Conservation (phyloP, 2,888 invertebrate genomes). For the Mimachlamys varia region DNA sequence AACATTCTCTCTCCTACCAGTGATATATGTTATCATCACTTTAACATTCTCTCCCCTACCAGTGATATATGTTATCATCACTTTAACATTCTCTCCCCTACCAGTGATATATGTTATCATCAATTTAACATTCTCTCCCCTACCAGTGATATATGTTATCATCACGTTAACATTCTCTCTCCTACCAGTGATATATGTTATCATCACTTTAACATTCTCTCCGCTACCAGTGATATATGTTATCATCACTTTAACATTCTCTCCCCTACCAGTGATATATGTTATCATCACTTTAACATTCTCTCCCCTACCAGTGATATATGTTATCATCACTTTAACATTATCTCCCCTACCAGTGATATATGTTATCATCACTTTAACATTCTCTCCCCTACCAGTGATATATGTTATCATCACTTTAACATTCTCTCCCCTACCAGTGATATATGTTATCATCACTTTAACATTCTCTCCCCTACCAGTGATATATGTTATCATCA, state of each 20-base stretch:
- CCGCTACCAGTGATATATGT: slow-evolving; percentile 85
- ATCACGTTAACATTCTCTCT: background rate
- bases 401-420: slow-evolving; percentile 84
- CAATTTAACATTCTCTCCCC: background rate
- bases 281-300: background rate
- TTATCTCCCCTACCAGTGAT: slow-evolving; percentile 83
- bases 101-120: slow-evolving; percentile 85
- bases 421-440: slow-evolving; percentile 65
- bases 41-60: slow-evolving; percentile 46
- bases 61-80: slow-evolving; percentile 85
- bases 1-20: slow-evolving; percentile 65
- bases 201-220: background rate
- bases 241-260: background rate
- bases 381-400: slow-evolving; percentile 80
- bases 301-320: slow-evolving; percentile 85
- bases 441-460: slow-evolving; percentile 85
- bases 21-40: slow-evolving; percentile 85
- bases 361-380: slow-evolving; percentile 82
- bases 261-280: slow-evolving; percentile 85
- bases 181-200: slow-evolving; percentile 85
- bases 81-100: slow-evolving; percentile 41
- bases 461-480: slow-evolving; percentile 46
- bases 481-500: slow-evolving; percentile 85
- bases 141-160: slow-evolving; percentile 85
- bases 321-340: slow-evolving; percentile 61